Evolutionary conservation across 2,888 invertebrate species (phyloP), one percentile per base, ranked within the genome.

Genomic region (Agrochola lota): DNA sequence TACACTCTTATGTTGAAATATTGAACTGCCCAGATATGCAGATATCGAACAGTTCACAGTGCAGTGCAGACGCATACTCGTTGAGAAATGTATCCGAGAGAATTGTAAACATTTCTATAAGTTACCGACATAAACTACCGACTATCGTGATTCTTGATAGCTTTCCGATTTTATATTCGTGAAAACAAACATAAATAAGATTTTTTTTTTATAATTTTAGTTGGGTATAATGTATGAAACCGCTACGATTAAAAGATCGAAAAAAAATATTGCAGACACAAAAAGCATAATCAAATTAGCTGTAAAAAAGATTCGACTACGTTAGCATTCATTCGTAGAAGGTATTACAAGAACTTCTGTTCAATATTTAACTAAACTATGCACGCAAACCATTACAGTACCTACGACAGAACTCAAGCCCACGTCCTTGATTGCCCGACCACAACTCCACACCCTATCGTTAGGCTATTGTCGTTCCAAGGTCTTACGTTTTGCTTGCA

Each of bases 401-500:
- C 20, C 20, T 52, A 55, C 35, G 35, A 35, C 26, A 23, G 20
- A 62, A 23, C 35, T 30, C 60, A 59, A 59, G 43, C 9, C 59
- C 40, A 60, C 52, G 72, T 81, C 77, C 74, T 60, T 74, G 68
- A 63, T 40, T 67, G 59, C 15, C 30, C 40, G 46, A 52, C 63
- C 40, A 55, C 73, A 66, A 11, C 26, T 49, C 35, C 55, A 63
- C 81, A 71, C 74, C 81, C 85, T 69, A 66, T 68, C 85, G 85
- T 69, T 49, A 62, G 49, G 64, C 82, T 68, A 76, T 81, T 66
- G 83, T 64, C 35, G 77, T 63, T 62, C 43, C 77, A 85, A 77
- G 73, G 60, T 72, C 63, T 81, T 46, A 72, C 52, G 68, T 85
- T 83, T 83, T 86, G 74, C 74, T 83, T 78, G 78, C 59, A 63